phyloP scores from a whole-genome alignment of 2,888 invertebrate species.

The Heliconius erato region DNA sequence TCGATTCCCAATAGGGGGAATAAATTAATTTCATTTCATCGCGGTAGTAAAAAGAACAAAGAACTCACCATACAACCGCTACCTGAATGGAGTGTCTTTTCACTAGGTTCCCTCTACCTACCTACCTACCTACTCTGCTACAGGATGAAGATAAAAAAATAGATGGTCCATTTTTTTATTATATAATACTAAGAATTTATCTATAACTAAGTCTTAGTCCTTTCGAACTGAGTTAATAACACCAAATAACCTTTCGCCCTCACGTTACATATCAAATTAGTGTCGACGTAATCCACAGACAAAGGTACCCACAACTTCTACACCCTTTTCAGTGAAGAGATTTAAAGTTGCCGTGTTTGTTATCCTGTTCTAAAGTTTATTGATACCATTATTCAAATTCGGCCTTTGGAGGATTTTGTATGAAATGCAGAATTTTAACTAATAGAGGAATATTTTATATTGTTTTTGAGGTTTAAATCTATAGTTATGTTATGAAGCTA shows the following conservation, averaged over 20 bases:
- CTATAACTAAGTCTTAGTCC: neutral
- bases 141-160: neutral
- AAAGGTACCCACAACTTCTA: slow-evolving; percentile 19
- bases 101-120: too few species aligned
- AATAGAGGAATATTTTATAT: neutral
- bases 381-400: slow-evolving; percentile 24
- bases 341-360: slow-evolving; percentile 30
- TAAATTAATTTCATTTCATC: too few species aligned
- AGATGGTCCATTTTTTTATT: neutral
- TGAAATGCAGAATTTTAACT: neutral
- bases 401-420: neutral
- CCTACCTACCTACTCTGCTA: neutral
- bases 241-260: slow-evolving; percentile 17
- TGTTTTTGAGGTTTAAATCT: neutral
- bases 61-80: too few species aligned
- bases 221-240: slow-evolving; percentile 13
- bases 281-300: slow-evolving; percentile 28
- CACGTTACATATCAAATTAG: slow-evolving; percentile 26
- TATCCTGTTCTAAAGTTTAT: slow-evolving; percentile 7
- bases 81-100: neutral
- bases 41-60: too few species aligned
- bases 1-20: too few species aligned
- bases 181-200: neutral
- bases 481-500: neutral
- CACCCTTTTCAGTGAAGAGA: slow-evolving; percentile 36